A percentile compares a stretch with the other conserved stretches of the same genome.
Evolutionary conservation across 2,888 invertebrate genomes (phyloP).

Genomic region (Drosophila mettleri): DNA sequence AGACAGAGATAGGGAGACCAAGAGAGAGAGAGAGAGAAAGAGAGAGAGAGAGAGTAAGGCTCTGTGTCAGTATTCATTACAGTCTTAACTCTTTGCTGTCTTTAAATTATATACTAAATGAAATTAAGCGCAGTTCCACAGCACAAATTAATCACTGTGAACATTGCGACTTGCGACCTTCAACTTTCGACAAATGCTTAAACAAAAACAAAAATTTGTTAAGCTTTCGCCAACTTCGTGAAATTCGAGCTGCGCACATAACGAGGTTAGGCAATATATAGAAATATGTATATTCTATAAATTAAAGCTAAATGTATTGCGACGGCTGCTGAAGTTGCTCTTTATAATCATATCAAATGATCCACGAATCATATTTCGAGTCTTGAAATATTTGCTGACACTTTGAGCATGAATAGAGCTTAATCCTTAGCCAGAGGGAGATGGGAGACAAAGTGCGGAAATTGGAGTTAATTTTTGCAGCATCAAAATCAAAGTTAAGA

Average conservation of each 20-base stretch:
- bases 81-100: slow-evolving; percentile 10
- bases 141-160: slow-evolving; percentile 12
- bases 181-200: slow-evolving; percentile 4
- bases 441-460: no score
- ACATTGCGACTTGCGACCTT: neutral
- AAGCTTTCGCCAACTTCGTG: neutral
- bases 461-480: no score
- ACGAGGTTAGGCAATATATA: neutral
- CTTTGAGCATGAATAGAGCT: no score
- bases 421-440: no score
- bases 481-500: neutral
- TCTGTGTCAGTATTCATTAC: slow-evolving; percentile 30
- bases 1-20: neutral
- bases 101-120: slow-evolving; percentile 11
- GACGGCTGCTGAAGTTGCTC: no score
- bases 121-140: slow-evolving; percentile 3
- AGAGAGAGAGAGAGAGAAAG: neutral
- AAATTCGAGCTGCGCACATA: neutral
- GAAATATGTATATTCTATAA: neutral
- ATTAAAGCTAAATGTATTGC: no score
- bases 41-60: neutral
- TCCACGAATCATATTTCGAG: no score
- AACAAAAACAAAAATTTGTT: neutral
- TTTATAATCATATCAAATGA: no score
- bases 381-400: no score